Conservation (phyloP, 1,140 invertebrate genomes). For the Neodiprion pinetum region DNA sequence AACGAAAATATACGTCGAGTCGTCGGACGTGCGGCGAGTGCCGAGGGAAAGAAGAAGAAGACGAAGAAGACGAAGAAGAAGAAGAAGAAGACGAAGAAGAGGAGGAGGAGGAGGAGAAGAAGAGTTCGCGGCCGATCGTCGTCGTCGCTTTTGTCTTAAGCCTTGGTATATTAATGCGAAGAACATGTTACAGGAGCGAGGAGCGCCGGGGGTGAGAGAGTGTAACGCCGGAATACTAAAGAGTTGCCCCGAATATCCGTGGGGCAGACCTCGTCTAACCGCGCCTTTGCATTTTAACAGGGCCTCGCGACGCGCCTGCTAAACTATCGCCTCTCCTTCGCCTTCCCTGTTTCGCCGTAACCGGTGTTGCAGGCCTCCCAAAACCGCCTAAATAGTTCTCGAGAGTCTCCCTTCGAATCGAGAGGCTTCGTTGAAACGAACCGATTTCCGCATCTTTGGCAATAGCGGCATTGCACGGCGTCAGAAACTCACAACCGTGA, state of each 20-base stretch:
- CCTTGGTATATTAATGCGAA: slow-evolving; percentile 62
- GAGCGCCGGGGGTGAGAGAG: slow-evolving; percentile 11
- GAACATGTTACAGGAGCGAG: slow-evolving; percentile 55
- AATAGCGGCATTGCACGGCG: too few relatives aligned
- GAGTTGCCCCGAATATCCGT: slow-evolving; percentile 53
- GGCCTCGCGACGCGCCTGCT: not conserved
- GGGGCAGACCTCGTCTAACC: slow-evolving; percentile 51
- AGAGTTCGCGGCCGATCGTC: slow-evolving; percentile 44
- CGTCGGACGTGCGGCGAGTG: slow-evolving; percentile 33
- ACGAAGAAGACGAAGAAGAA: slow-evolving; percentile 4
- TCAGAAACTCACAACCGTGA: too few relatives aligned
- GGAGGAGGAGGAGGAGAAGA: slow-evolving; percentile 7
- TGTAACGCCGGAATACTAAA: slow-evolving; percentile 54
- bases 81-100: slow-evolving; percentile 19
- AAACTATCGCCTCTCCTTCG: not conserved
- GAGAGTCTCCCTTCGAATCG: too few relatives aligned
- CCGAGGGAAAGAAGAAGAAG: slow-evolving; percentile 28
- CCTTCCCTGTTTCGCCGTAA: not conserved
- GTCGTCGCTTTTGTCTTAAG: slow-evolving; percentile 57
- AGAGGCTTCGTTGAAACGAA: too few relatives aligned
- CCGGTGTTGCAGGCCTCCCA: too few relatives aligned
- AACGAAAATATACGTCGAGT: slow-evolving; percentile 60
- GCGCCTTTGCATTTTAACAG: slow-evolving; percentile 62
- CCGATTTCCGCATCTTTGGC: too few relatives aligned
- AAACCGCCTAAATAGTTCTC: too few relatives aligned